Evolutionary conservation across 2,888 invertebrate genomes (phyloP).

Genomic region (Tigriopus californicus): DNA sequence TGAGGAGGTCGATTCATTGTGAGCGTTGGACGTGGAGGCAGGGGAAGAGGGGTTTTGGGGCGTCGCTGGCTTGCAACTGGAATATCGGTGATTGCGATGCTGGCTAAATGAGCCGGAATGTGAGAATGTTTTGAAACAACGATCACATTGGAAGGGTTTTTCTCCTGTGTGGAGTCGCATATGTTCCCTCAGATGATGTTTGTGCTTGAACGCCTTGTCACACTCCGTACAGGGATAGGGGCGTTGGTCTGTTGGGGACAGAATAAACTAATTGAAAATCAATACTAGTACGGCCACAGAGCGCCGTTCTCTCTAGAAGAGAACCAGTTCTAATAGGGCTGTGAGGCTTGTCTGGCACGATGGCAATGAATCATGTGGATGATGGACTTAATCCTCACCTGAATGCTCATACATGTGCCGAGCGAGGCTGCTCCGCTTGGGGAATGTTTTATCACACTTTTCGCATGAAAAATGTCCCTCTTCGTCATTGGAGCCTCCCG

Average conservation of each 20-base stretch:
- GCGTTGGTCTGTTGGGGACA: constrained; percentile 58
- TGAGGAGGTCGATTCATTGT: too few relatives aligned
- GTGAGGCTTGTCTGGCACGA: not conserved
- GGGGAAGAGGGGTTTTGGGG: too few relatives aligned
- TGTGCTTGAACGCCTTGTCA: constrained; percentile 97
- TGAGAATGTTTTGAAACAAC: constrained; percentile 95
- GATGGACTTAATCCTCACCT: constrained; percentile 44
- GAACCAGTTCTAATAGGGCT: too few relatives aligned
- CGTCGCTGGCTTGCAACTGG: constrained; percentile 79
- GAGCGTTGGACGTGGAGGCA: too few relatives aligned
- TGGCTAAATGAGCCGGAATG: constrained; percentile 99
- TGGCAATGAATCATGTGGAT: not conserved
- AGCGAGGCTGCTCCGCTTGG: constrained; percentile 93
- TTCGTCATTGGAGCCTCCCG: constrained; percentile 28
- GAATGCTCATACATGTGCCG: constrained; percentile 99
- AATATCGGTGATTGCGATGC: constrained; percentile 99
- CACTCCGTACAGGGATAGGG: constrained; percentile 96
- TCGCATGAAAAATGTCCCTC: constrained; percentile 54
- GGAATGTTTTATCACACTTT: constrained; percentile 97
- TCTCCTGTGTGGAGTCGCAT: constrained; percentile 93
- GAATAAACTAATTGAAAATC: not conserved
- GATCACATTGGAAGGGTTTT: constrained; percentile 92
- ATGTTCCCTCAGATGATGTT: constrained; percentile 98
- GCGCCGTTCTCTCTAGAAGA: too few relatives aligned
- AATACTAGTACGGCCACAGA: too few relatives aligned